These are phyloP conservation scores for Drosophila quasianomalipes DNA, from an alignment of 2,888 invertebrate species.

Conservation along the genomic window DNA sequence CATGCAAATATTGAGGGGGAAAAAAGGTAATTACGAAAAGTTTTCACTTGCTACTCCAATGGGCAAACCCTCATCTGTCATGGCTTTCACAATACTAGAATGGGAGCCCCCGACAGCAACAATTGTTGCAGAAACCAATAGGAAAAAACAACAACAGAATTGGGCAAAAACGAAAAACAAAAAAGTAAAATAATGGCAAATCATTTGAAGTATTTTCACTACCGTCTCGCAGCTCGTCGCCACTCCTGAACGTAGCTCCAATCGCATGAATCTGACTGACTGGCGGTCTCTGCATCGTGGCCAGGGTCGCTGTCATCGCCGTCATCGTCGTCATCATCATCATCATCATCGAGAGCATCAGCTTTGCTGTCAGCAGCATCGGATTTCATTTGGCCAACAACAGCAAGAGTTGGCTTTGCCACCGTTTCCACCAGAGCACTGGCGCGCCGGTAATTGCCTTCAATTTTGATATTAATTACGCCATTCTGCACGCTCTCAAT, in stretches of 20 bases:
- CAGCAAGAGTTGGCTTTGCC: constrained; percentile 80
- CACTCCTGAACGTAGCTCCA: constrained; percentile 92
- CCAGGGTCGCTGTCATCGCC: constrained; percentile 83
- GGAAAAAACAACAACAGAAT: constrained; percentile 28
- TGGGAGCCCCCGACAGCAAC: constrained; percentile 48
- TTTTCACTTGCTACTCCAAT: constrained; percentile 58
- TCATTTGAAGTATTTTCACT: constrained; percentile 69
- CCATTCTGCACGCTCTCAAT: constrained; percentile 86
- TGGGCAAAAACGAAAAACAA: constrained; percentile 14
- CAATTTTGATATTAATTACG: constrained; percentile 88
- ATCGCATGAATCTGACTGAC: constrained; percentile 87
- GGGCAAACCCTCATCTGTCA: constrained; percentile 27
- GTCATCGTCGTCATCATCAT: constrained; percentile 48
- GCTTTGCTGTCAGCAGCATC: constrained; percentile 51
- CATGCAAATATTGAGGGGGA: constrained; percentile 42
- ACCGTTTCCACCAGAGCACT: constrained; percentile 87
- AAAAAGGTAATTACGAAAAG: constrained; percentile 25
- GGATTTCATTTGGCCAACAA: constrained; percentile 75
- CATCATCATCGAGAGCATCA: constrained; percentile 15
- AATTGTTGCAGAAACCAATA: constrained; percentile 35
- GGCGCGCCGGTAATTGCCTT: constrained; percentile 88
- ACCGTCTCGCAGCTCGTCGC: constrained; percentile 85
- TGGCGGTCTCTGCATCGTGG: constrained; percentile 82
- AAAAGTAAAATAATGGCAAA: constrained; percentile 57
- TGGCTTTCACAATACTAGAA: constrained; percentile 67